These are phyloP conservation scores for Acomys russatus DNA, from an alignment of 2,797 vertebrate genomes.

Conservation along the genomic window DNA sequence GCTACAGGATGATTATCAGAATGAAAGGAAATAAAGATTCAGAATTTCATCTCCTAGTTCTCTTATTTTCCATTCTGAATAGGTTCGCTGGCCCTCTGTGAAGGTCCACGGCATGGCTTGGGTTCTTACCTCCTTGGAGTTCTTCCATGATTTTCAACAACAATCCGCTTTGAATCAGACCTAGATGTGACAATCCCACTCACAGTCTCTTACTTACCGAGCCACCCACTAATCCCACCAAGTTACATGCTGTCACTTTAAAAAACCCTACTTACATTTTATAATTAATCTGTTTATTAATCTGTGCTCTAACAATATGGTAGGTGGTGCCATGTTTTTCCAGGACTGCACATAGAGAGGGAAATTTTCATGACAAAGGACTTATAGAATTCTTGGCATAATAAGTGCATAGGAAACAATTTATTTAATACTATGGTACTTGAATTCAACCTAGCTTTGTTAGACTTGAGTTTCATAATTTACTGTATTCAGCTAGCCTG, in stretches of 20 bases:
- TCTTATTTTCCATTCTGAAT: neutral
- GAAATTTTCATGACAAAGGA: neutral
- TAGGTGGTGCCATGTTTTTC: neutral
- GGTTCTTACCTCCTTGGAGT: neutral
- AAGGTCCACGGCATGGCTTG: neutral
- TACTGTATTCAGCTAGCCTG: neutral
- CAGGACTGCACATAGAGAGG: neutral
- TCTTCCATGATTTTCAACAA: neutral
- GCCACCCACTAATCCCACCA: neutral
- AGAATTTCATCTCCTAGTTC: neutral
- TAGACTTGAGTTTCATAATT: neutral
- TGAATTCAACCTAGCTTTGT: neutral
- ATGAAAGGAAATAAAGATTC: neutral
- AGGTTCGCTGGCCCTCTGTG: neutral
- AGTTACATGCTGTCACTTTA: neutral
- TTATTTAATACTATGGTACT: neutral
- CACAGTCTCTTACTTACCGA: neutral
- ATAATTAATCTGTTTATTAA: neutral
- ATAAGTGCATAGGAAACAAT: neutral
- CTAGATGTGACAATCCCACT: neutral
- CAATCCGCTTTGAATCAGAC: neutral
- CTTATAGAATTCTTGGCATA: neutral
- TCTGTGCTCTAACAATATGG: neutral
- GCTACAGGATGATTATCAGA: neutral
- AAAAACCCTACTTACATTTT: neutral